A percentile compares a stretch with the other conserved stretches of the same genome.
These are phyloP conservation scores for Ferdinandea cuprea DNA, from an alignment of 2,888 invertebrate species.

Conservation along the genomic window DNA sequence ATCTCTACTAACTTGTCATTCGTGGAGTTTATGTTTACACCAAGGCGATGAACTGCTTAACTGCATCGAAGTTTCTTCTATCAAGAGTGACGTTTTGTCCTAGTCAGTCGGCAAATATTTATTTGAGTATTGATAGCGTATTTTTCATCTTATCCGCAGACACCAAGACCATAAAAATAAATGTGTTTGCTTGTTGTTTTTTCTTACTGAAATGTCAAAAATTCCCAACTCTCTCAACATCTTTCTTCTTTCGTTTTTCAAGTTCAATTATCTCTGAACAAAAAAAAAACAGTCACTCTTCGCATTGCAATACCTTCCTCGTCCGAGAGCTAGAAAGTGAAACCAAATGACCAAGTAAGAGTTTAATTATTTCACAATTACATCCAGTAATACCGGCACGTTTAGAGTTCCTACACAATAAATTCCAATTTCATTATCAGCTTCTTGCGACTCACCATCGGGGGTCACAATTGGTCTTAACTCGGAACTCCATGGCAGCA, in stretches of 20 bases:
- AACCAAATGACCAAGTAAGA: conserved; percentile 49
- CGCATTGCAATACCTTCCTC: conserved; percentile 29
- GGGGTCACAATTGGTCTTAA: conserved; percentile 42
- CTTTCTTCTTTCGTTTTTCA: conserved; percentile 4
- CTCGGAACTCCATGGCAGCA: conserved; percentile 5
- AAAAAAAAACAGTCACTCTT: conserved; percentile 4
- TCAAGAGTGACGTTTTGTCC: too few relatives aligned
- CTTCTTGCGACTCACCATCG: conserved; percentile 12
- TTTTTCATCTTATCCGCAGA: too few relatives aligned
- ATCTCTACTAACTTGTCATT: too few relatives aligned
- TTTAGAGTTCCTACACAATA: conserved; percentile 39
- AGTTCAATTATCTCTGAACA: background rate
- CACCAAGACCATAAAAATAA: too few relatives aligned
- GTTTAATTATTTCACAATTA: conserved; percentile 59
- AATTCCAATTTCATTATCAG: conserved; percentile 57
- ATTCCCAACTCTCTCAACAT: background rate
- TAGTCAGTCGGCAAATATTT: too few relatives aligned
- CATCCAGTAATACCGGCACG: conserved; percentile 43
- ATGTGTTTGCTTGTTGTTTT: too few relatives aligned
- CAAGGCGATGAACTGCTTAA: too few relatives aligned
- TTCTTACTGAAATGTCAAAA: too few relatives aligned
- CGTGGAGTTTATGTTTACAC: too few relatives aligned
- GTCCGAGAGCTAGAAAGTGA: conserved; percentile 48
- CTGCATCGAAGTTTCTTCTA: too few relatives aligned
- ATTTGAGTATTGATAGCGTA: too few relatives aligned